Percentiles rank a stretch among this genome's conserved stretches.
Conservation (phyloP, 2,888 invertebrate species). For the Saturnia pavonia region DNA sequence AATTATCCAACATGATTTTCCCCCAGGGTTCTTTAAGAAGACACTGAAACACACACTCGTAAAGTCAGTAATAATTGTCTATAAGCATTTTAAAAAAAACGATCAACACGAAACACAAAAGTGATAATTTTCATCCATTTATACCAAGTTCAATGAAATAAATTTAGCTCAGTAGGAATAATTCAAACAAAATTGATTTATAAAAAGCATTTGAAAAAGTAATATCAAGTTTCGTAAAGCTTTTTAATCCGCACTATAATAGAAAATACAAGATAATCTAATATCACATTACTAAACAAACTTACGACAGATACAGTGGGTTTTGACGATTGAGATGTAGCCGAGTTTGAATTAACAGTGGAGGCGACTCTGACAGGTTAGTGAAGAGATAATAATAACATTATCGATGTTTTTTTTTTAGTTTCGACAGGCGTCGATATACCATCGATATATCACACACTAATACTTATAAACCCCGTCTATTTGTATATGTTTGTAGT, state of each 20-base stretch:
- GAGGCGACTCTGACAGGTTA: conserved; percentile 24
- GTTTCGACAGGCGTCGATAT: too few species aligned
- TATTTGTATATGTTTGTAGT: too few species aligned
- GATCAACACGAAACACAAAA: neutral
- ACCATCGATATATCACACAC: too few species aligned
- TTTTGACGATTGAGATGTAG: conserved; percentile 43
- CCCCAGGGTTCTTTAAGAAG: neutral
- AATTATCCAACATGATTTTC: too few species aligned
- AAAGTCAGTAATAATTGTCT: too few species aligned
- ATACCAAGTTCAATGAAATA: neutral
- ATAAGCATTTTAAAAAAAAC: neutral
- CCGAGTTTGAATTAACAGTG: conserved; percentile 52
- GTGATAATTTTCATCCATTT: neutral
- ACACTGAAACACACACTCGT: too few species aligned
- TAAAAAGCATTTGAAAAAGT: conserved; percentile 11
- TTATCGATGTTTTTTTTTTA: too few species aligned
- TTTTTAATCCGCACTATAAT: conserved; percentile 13
- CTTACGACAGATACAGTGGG: conserved; percentile 45
- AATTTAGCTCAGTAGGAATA: neutral
- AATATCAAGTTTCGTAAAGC: conserved; percentile 25
- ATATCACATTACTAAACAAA: conserved; percentile 25
- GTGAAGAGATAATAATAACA: neutral
- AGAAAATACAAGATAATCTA: conserved; percentile 11
- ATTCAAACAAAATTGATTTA: conserved; percentile 1
- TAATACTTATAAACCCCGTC: too few species aligned